Evolutionary conservation across 2,113 vertebrate genomes (phyloP), one percentile per base, ranked within the genome.

Genomic region (Equus quagga): DNA sequence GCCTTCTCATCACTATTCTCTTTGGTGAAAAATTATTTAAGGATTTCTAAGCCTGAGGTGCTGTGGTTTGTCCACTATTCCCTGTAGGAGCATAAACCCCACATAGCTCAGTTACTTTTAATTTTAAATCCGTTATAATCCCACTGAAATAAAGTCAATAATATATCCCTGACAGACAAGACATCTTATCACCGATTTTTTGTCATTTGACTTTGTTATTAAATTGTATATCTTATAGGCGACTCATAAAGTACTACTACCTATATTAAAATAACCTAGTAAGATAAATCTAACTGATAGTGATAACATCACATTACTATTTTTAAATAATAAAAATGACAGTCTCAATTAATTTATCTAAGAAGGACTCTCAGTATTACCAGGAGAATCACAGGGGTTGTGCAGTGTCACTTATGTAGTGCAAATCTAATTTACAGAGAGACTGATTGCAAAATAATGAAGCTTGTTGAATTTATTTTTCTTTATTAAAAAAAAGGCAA

Each of bases 11-110:
- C 19, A 46, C 2, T 79, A 44, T 70, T n/a, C 13, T 6, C 18
- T 82, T 60, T 97, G 89, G 69, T 85, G 15, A 96, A 64, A 6
- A 91, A 41, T 89, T 78, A 41, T 91, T 90, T 81, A 89, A 67
- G 83, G 13, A 89, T 33, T 73, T 58, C 0, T 58, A 79, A 95
- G 49, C 91, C 3, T 91, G 31, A 89, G 60, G 8, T 46, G 2
- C 28, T 83, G 9, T 64, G 73, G 8, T 76, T 94, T 96, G 28
- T 73, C 36, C 64, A 82, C 33, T 90, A 87, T 82, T 97, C 60
- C 67, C 62, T 76, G 0, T 60, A 91, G 64, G 51, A 94, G 1
- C 8, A 58, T 84, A 88, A 97, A 76, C 2, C 8, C 3, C 36
- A 82, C 14, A 73, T 24, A 79, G 8, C 11, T 82, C 41, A 85